Evolutionary conservation across 2,888 invertebrate genomes (phyloP).

Genomic region (Eristalinus sepulchralis): DNA sequence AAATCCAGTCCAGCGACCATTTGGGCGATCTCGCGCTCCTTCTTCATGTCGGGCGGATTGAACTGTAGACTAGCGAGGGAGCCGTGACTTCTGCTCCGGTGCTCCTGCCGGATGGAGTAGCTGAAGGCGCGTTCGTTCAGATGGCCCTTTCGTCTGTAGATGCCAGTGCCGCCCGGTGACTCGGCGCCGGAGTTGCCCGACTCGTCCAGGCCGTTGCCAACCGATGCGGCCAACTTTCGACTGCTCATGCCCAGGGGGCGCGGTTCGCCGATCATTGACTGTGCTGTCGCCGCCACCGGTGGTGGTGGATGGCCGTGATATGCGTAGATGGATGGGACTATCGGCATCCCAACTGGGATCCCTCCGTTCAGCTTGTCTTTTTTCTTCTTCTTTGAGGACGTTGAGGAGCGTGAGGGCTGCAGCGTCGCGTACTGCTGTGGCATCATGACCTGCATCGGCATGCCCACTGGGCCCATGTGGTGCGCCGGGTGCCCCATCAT

Average conservation of each 20-base stretch:
- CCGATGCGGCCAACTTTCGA: constrained; percentile 86
- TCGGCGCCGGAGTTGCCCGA: constrained; percentile 82
- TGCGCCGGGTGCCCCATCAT: constrained; percentile 78
- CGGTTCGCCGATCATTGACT: constrained; percentile 84
- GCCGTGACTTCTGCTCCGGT: constrained; percentile 95
- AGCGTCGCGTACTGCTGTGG: constrained; percentile 85
- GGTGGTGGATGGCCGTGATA: constrained; percentile 78
- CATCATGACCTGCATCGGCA: constrained; percentile 81
- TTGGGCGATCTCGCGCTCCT: constrained; percentile 95
- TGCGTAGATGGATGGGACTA: constrained; percentile 82
- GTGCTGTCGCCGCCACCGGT: constrained; percentile 81
- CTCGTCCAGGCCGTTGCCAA: constrained; percentile 85
- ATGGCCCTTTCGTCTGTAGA: constrained; percentile 94
- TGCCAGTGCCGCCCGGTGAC: constrained; percentile 88
- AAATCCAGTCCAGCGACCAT: constrained; percentile 95
- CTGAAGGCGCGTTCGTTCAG: constrained; percentile 96
- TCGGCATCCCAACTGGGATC: constrained; percentile 81
- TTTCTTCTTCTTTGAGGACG: constrained; percentile 82
- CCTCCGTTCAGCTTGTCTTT: constrained; percentile 80
- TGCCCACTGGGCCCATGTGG: constrained; percentile 78
- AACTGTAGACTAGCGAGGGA: constrained; percentile 95
- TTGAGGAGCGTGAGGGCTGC: constrained; percentile 84
- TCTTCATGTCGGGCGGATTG: constrained; percentile 92
- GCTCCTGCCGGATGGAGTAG: constrained; percentile 96
- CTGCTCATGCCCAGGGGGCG: constrained; percentile 82